Evolutionary conservation across 2,888 invertebrate species (phyloP).

Genomic region (Prenolepis imparis): DNA sequence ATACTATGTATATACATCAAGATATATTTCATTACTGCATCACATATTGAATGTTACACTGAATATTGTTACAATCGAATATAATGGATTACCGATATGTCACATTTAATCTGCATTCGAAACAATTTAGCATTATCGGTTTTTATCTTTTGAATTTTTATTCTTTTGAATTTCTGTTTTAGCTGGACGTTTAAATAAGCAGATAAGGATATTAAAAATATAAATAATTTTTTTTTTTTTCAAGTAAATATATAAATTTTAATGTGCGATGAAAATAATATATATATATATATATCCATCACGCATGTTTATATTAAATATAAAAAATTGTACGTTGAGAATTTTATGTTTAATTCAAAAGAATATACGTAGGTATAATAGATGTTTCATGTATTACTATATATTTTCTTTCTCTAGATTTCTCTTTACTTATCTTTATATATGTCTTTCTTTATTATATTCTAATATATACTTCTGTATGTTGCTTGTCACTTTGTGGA

Average conservation of each 20-base stretch:
- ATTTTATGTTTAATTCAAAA: not conserved
- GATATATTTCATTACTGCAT: conserved; percentile 22
- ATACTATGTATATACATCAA: conserved; percentile 1
- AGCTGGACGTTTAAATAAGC: conserved; percentile 4
- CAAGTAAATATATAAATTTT: not conserved
- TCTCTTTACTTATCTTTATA: not conserved
- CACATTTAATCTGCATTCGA: conserved; percentile 44
- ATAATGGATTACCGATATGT: conserved; percentile 33
- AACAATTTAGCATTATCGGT: conserved; percentile 31
- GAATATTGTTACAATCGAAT: conserved; percentile 9
- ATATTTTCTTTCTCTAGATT: not conserved
- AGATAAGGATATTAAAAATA: conserved; percentile 26
- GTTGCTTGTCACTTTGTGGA: conserved; percentile 20
- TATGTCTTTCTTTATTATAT: not conserved
- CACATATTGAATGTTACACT: conserved; percentile 30
- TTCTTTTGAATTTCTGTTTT: conserved; percentile 19
- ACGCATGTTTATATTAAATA: not conserved
- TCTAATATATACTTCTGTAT: conserved; percentile 15
- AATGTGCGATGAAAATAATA: not conserved
- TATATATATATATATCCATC: not conserved
- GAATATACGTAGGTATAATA: not conserved
- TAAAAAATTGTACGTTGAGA: conserved; percentile 15
- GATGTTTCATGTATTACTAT: not conserved
- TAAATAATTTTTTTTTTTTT: not conserved
- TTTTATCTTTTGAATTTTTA: conserved; percentile 24